Base-by-base conservation (phyloP, 2,888 invertebrate genomes). In the Hyles lineata region DNA sequence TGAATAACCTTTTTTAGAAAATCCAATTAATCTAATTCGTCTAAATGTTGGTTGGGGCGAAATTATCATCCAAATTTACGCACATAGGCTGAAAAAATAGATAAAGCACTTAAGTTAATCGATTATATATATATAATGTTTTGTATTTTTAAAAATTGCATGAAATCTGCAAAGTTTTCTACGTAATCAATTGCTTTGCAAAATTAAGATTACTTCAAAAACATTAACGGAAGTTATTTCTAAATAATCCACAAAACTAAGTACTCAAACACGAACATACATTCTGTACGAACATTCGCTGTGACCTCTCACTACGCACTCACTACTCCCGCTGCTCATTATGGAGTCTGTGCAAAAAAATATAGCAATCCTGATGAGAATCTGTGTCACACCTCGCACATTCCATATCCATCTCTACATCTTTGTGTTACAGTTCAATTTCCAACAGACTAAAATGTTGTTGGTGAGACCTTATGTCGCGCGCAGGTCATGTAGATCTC, bases 241-340 rank as follows among this genome's bases (percentile, higher is more conserved):
- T 43, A 43, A 43, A 43, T 43, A 43, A 11, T 43, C 11, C 43
- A 55, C 55, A 55, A 55, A 19, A 55, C n/a, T n/a, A 55, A 1
- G n/a, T 8, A 55, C 55, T 7, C 4, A 35, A 23, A 29, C 5
- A 15, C 17, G 21, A 52, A 50, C 60, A 21, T 1, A 50, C 60
- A 21, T 0, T 72, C 72, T 72, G 60, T 61, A 19, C 29, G 3
- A 29, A 70, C 15, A n/a, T 72, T 58, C 21, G 43, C 59, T 70
- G 69, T 50, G n/a, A 6, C 17, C 25, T 52, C 63, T 72, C 72
- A 55, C 72, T 32, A 63, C 62, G 83, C 86, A 81, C 83, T 75
- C 78, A 75, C 78, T 78, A 82, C 80, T 87, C 87, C 85, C 88
- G 83, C 74, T 84, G 86, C 88, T 88, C 87, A 88, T 88, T 85